Conservation (phyloP, 2,888 invertebrate genomes). For the Malthinus flaveolus region DNA sequence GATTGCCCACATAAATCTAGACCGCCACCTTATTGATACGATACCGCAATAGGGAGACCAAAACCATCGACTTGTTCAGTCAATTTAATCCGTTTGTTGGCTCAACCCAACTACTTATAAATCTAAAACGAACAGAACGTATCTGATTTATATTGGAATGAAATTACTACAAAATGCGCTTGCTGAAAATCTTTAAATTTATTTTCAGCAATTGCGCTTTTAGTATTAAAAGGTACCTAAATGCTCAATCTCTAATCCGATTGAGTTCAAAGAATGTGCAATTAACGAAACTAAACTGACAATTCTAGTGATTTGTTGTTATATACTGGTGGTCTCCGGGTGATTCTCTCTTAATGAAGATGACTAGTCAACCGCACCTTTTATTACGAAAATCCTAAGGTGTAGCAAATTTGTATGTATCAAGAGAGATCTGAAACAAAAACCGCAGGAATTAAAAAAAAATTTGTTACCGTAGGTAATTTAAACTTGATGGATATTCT, state of each 20-base stretch:
- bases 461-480: too few species aligned
- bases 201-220: neutral
- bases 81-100: slow-evolving; percentile 43
- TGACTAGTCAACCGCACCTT: slow-evolving; percentile 23
- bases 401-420: too few species aligned
- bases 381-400: slow-evolving; percentile 14
- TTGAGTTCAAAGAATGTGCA: slow-evolving; percentile 17
- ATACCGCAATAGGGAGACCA: slow-evolving; percentile 45
- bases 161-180: too few species aligned
- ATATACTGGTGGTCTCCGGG: slow-evolving; percentile 28
- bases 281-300: slow-evolving; percentile 23
- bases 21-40: slow-evolving; percentile 50
- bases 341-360: slow-evolving; percentile 26
- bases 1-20: slow-evolving; percentile 50
- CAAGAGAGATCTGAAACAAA: too few species aligned
- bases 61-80: slow-evolving; percentile 43
- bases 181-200: neutral
- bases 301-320: slow-evolving; percentile 26
- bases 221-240: neutral
- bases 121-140: slow-evolving; percentile 12
- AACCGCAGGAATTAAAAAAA: too few species aligned
- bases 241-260: slow-evolving; percentile 13
- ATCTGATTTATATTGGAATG: too few species aligned
- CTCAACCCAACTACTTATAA: slow-evolving; percentile 30
- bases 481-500: too few species aligned